phyloP scores from a whole-genome alignment of 2,888 invertebrate species.

The Nymphalis c-album region DNA sequence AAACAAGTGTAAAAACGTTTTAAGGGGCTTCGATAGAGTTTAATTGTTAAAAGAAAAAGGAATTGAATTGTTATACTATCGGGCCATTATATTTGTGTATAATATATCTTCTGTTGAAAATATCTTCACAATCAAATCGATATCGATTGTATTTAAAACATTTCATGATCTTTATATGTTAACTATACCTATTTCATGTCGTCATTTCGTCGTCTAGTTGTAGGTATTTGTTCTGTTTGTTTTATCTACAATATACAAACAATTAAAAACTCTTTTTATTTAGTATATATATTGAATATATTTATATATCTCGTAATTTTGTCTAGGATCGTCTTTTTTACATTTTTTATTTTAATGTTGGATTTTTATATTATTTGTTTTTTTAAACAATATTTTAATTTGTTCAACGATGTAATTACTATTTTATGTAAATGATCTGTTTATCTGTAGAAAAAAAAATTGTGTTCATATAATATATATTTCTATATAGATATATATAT shows the following conservation, averaged over 20 bases:
- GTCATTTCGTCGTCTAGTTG: slow-evolving; percentile 27
- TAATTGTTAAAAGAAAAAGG: slow-evolving; percentile 27
- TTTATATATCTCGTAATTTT: too few relatives aligned
- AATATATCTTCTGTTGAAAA: slow-evolving; percentile 15
- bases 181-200: slow-evolving; percentile 31
- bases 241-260: not conserved
- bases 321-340: too few relatives aligned
- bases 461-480: not conserved
- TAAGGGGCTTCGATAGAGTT: slow-evolving; percentile 5
- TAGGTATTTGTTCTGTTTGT: slow-evolving; percentile 10
- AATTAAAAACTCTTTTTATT: too few relatives aligned
- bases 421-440: not conserved
- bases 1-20: not conserved
- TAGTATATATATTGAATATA: too few relatives aligned
- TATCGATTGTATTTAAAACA: slow-evolving; percentile 25
- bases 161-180: slow-evolving; percentile 33
- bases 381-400: not conserved
- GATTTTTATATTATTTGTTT: too few relatives aligned
- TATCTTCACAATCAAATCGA: slow-evolving; percentile 12
- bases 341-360: too few relatives aligned
- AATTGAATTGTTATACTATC: slow-evolving; percentile 25
- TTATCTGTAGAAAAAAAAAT: not conserved
- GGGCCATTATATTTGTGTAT: slow-evolving; percentile 3
- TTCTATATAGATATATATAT: not conserved
- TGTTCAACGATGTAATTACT: not conserved